Percentiles rank a stretch among this genome's conserved stretches.
Conservation (phyloP, 1,140 invertebrate species). For the Aricia agestis region DNA sequence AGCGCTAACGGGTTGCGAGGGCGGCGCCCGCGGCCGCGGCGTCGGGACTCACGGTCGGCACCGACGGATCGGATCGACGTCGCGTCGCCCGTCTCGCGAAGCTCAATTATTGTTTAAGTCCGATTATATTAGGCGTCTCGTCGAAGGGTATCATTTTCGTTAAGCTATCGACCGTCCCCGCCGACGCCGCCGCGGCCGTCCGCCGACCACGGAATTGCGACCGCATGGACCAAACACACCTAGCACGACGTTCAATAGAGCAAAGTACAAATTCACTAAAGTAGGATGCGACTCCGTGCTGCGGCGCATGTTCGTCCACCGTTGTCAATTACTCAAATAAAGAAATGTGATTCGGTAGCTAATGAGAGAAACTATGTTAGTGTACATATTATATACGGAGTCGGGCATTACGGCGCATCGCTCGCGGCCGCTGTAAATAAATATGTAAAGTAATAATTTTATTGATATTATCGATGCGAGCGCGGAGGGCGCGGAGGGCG, state of each 20-base stretch:
- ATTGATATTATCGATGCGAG: slow-evolving; percentile 39
- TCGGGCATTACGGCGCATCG: slow-evolving; percentile 70
- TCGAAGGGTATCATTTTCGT: neutral
- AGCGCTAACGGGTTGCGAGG: slow-evolving; percentile 48
- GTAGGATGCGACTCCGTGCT: slow-evolving; percentile 65
- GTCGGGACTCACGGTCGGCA: slow-evolving; percentile 39
- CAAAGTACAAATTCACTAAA: slow-evolving; percentile 74
- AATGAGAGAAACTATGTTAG: slow-evolving; percentile 74
- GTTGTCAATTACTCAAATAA: slow-evolving; percentile 75
- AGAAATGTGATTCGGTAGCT: slow-evolving; percentile 76
- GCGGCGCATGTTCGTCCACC: slow-evolving; percentile 72
- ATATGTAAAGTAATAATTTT: slow-evolving; percentile 66
- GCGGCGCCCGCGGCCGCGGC: slow-evolving; percentile 20
- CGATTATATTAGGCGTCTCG: neutral
- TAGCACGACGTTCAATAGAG: slow-evolving; percentile 66
- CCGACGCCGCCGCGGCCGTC: slow-evolving; percentile 23
- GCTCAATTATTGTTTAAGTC: slow-evolving; percentile 18
- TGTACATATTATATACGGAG: slow-evolving; percentile 74
- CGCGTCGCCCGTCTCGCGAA: slow-evolving; percentile 16
- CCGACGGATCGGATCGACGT: slow-evolving; percentile 19
- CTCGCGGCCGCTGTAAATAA: slow-evolving; percentile 68
- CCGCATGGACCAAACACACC: slow-evolving; percentile 71
- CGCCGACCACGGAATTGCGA: slow-evolving; percentile 43
- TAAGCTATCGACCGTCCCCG: slow-evolving; percentile 21
- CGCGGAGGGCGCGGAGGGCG: slow-evolving; percentile 26